A percentile compares a stretch with the other conserved stretches of the same genome.
phyloP scores from a whole-genome alignment of 2,888 invertebrate genomes.

The Clivina fossor region DNA sequence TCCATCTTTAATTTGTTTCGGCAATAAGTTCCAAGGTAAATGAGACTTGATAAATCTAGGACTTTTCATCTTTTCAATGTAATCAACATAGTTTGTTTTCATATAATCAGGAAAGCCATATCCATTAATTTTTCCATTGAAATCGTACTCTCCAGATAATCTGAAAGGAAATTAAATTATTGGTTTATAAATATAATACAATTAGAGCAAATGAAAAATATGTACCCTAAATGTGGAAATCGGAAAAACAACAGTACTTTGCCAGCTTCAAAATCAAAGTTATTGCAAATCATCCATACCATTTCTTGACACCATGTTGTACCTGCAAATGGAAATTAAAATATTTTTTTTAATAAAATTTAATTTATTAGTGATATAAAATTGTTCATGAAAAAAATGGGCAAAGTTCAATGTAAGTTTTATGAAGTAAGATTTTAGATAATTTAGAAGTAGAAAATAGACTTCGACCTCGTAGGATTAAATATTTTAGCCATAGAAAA shows the following conservation, averaged over 20 bases:
- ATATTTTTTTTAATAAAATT: not conserved
- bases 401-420: not conserved
- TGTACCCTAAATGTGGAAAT: not conserved
- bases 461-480: no score
- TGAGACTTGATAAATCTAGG: not conserved
- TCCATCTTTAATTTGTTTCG: conserved; percentile 1
- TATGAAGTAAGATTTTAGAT: not conserved
- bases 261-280: not conserved
- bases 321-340: not conserved
- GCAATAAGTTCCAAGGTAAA: conserved; percentile 1
- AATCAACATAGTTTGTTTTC: not conserved
- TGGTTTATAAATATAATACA: not conserved
- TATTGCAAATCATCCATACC: not conserved
- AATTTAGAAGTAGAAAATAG: not conserved
- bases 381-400: not conserved
- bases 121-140: not conserved
- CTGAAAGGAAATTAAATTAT: not conserved
- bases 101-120: conserved; percentile 3
- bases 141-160: not conserved
- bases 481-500: no score
- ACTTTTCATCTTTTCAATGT: not conserved
- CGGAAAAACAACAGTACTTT: not conserved
- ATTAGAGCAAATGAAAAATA: not conserved
- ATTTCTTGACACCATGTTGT: conserved; percentile 5
- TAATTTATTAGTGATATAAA: not conserved